Base-by-base conservation (phyloP, 2,113 vertebrate genomes). In the Mystacornis crossleyi region DNA sequence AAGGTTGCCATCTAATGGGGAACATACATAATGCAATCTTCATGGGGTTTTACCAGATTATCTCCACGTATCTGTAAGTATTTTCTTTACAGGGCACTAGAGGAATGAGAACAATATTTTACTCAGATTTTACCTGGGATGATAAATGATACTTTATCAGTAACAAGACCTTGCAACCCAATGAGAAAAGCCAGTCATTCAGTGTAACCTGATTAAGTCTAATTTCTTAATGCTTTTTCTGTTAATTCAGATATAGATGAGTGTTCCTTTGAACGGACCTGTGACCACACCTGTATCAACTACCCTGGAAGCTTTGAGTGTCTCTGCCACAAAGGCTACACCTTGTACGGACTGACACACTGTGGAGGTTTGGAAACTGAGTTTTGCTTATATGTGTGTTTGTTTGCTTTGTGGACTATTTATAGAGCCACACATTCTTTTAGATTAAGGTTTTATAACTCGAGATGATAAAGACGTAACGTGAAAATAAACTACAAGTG, bases 221-320 rank as follows among this genome's bases (percentile, higher is more conserved):
- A 13, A 78, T 81, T 90, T 73, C 53, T 33, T 34, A 18, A 36
- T 81, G 33, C 9, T 93, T 94, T 90, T 74, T 71, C 53, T 95
- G 0, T 77, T 36, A 38, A 72, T 88, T 81, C 98, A 99, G 99
- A 99, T 94, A 98, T 99, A 38, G 99, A 99, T 8, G 99, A 99
- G 96, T 99, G 99, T 72, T 99, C 99, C 71, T 99, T 99, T 9
- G 99, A 99, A 95, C 97, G 99, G 89, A 99, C 99, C 55, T 99
- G 99, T 5, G 99, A 99, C 96, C 99, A 99, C 97, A 98, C 98
- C 86, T 99, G 99, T 87, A 98, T 99, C 98, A 99, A 99, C 98
- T 99, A 99, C 89, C 98, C 99, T 0, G 99, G 99, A 67, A 99
- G 99, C 96, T 99, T 99, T 34, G 99, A 99, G 93, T 99, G 99